Base-by-base conservation (phyloP, 2,113 vertebrate species). In the Mungos mungo region DNA sequence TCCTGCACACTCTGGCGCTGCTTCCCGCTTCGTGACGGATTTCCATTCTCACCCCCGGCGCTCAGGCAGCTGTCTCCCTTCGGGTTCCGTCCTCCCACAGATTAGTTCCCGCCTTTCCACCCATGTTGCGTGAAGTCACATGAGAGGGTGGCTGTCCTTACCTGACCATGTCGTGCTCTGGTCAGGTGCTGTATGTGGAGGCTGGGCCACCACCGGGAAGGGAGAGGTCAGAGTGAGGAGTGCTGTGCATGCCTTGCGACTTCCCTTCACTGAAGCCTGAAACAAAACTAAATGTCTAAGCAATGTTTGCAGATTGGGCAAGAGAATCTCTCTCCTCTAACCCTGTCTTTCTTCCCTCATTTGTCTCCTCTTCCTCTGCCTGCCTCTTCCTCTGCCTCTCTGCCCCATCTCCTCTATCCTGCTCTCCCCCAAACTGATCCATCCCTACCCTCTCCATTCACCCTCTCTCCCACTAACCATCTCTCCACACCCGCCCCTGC, bases 301-400 rank as follows among this genome's bases (percentile, higher is more conserved):
- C 88, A 2, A 45, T 18, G 13, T 97, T 95, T 88, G 31, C 21
- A 97, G 94, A 41, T 31, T 97, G 95, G 98, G 93, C 81, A 80
- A 96, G 83, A 97, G 93, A 16, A 9, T 50, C 77, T 92, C 29
- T 96, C 65, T 87, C 7, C 41, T 88, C 33, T 97, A 69, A 90
- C 16, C 14, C 23, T 66, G 82, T 69, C n/a, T 88, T 88, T 65
- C 60, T 93, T 76, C 25, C 25, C 33, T 7, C 5, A 4, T 54
- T 8, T 90, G n/a, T 88, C 23, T 54, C 31, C 25, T 47, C 23
- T 81, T 41, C 47, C 16, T 47, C 47, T 79, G 15, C 27, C 45
- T 18, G n/a, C 86, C 54, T 82, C 45, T 69, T n/a, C 38, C 31
- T 88, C 84, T 14, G 12, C 16, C 15, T n/a, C 27, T 0, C 15